Base-by-base conservation (phyloP, 2,888 invertebrate genomes). In the Ichneumoninae sp. region DNA sequence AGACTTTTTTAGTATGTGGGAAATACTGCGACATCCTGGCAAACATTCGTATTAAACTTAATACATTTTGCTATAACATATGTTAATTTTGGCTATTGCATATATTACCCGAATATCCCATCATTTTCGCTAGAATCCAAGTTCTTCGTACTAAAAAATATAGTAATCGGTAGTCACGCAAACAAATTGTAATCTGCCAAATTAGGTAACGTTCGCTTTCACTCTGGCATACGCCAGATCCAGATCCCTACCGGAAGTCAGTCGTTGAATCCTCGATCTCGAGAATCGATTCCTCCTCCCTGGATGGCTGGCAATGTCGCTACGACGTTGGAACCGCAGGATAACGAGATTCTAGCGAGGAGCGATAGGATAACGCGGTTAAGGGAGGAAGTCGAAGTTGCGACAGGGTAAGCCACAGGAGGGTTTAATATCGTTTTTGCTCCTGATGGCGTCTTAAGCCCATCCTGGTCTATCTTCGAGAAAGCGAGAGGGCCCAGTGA, bases 341-440 rank as follows among this genome's bases (percentile, higher is more conserved):
- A 50, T 75, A 70, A 70, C 60, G 80, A 47, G 70, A 19, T 33
- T 16, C 33, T 33, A 47, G 75, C 68, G 54, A 50, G 71, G 36
- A 66, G 69, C 68, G 79, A 33, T 10, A 50, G 82, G 87, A 87
- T 87, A 88, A 89, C 81, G 60, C 52, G 60, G 85, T 85, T 83
- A 81, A 63, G 78, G 60, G 83, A 87, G 81, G 85, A 81, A 78
- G 75, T 74, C 87, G 68, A 84, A 84, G 86, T 87, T 87, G 86
- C 86, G 88, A 88, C 88, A 87, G 87, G 83, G 83, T 88, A 87
- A 90, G 86, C 89, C 89, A 50, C 87, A 87, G 88, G 89, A 89
- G 88, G 88, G 87, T 90, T 91, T 91, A 90, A 91, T 91, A 91
- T 90, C 88, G 88, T 87, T 81, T 74, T 65, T 76, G 81, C 84